Percentiles rank a stretch among this genome's conserved stretches.
Conservation (phyloP, 2,113 vertebrate genomes). For the Tupaia chinensis region DNA sequence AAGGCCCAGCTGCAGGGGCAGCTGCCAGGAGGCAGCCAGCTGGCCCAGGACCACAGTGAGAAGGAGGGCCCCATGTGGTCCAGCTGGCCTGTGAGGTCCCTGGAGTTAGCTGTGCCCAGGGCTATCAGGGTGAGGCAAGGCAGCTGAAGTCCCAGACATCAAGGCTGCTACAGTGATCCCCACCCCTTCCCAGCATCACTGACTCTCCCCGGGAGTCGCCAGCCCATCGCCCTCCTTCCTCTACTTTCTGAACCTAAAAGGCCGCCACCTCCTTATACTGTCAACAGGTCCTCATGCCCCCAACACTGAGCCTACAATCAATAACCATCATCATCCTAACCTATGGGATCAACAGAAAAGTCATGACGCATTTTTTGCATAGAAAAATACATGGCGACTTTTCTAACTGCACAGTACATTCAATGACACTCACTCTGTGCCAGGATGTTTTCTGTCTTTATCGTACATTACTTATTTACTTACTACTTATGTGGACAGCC, state of each 20-base stretch:
- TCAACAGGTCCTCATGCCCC: background rate
- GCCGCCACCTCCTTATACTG: too few relatives aligned
- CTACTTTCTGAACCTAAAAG: background rate
- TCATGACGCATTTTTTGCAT: too few relatives aligned
- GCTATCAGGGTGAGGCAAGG: too few relatives aligned
- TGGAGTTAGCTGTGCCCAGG: background rate
- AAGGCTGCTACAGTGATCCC: too few relatives aligned
- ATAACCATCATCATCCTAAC: background rate
- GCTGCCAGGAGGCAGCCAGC: background rate
- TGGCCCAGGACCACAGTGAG: background rate
- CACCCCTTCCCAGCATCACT: background rate
- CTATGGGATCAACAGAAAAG: too few relatives aligned
- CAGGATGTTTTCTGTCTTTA: too few relatives aligned
- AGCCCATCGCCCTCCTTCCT: too few relatives aligned
- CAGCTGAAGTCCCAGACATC: background rate
- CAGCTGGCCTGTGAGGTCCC: background rate
- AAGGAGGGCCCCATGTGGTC: rapidly evolving
- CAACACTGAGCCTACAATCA: background rate
- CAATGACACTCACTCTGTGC: background rate
- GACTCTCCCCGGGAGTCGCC: background rate
- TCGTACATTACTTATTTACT: background rate
- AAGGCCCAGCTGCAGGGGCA: background rate
- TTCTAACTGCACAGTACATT: too few relatives aligned
- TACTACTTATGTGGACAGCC: background rate
- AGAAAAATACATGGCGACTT: too few relatives aligned